phyloP scores from a whole-genome alignment of 2,888 invertebrate species.

The Griposia aprilina region DNA sequence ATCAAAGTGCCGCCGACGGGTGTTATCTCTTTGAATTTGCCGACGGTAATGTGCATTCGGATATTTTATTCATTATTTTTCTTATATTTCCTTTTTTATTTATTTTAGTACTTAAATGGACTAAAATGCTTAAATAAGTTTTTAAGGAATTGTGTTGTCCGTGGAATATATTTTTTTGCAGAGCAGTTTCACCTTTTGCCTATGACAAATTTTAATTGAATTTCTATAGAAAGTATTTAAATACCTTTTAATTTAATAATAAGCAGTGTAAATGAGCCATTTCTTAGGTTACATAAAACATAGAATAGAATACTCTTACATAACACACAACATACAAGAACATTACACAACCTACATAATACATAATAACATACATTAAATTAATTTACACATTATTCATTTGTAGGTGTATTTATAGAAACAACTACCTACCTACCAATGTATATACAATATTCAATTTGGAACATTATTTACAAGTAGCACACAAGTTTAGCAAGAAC shows the following conservation, averaged over 20 bases:
- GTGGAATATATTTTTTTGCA: conserved; percentile 15
- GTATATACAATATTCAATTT: background rate
- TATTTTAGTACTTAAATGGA: conserved; percentile 44
- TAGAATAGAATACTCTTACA: too few species aligned
- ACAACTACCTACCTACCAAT: too few species aligned
- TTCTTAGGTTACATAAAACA: background rate
- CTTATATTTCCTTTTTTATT: conserved; percentile 47
- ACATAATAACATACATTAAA: background rate
- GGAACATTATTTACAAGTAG: background rate
- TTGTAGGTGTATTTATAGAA: too few species aligned
- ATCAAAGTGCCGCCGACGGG: conserved; percentile 82
- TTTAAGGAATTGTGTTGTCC: conserved; percentile 8
- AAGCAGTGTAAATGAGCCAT: background rate
- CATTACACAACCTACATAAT: too few species aligned
- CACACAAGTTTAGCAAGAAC: too few species aligned
- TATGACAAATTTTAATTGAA: conserved; percentile 23
- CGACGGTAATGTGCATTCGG: conserved; percentile 75
- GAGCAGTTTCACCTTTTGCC: background rate
- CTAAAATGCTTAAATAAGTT: conserved; percentile 29
- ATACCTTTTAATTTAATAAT: background rate
- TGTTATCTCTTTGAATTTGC: conserved; percentile 77
- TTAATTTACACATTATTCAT: background rate
- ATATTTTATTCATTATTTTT: conserved; percentile 53
- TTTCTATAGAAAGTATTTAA: conserved; percentile 12
- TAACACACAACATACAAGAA: too few species aligned